Conservation (phyloP, 2,888 invertebrate genomes). For the Ectemnius lituratus region DNA sequence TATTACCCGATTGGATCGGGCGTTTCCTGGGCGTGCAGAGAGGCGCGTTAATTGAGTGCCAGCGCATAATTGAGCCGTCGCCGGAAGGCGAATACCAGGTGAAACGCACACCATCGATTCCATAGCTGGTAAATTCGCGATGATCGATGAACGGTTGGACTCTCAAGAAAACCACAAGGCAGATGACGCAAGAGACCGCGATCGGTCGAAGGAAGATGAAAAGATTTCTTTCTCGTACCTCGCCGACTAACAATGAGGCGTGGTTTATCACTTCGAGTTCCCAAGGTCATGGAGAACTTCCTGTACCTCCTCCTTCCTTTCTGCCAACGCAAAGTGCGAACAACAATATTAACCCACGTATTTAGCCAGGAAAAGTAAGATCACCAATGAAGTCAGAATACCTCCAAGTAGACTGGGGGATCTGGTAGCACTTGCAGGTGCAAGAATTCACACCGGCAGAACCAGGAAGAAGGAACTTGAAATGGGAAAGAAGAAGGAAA, state of each 20-base stretch:
- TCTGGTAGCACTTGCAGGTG: too few relatives aligned
- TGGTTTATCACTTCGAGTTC: slow-evolving; percentile 12
- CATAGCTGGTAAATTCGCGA: too few relatives aligned
- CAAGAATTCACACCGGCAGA: too few relatives aligned
- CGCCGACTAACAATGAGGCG: slow-evolving; percentile 17
- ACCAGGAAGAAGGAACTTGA: too few relatives aligned
- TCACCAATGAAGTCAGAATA: too few relatives aligned
- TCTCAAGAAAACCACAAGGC: slow-evolving; percentile 30
- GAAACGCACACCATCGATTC: neutral
- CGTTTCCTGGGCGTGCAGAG: slow-evolving; percentile 37
- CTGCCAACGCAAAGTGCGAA: too few relatives aligned
- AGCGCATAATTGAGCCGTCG: slow-evolving; percentile 37
- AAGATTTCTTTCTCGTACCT: slow-evolving; percentile 44
- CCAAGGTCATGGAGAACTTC: neutral
- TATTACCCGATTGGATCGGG: neutral
- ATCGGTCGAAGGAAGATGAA: slow-evolving; percentile 34
- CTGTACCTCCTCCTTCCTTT: neutral
- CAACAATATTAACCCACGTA: too few relatives aligned
- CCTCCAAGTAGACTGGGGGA: too few relatives aligned
- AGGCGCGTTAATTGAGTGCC: slow-evolving; percentile 22
- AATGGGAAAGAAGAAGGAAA: too few relatives aligned
- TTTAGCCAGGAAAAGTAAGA: too few relatives aligned
- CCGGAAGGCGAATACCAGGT: neutral
- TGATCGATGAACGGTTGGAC: too few relatives aligned
- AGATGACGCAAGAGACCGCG: slow-evolving; percentile 37